phyloP scores from a whole-genome alignment of 2,113 vertebrate genomes.

The Tiliqua scincoides region DNA sequence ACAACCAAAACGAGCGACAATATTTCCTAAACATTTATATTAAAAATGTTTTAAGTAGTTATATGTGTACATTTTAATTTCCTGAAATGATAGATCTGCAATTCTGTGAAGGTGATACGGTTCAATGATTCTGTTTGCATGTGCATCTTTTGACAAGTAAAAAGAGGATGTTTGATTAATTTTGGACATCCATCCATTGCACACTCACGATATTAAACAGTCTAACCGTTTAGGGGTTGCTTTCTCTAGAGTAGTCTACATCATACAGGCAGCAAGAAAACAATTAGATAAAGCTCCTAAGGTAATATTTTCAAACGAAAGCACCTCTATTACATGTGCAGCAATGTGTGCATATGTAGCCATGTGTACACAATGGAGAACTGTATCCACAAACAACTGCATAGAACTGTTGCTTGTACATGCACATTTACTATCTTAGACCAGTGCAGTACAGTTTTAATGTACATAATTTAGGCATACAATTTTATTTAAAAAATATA shows the following conservation, averaged over 20 bases:
- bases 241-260: constrained; percentile 26
- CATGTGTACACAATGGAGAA: constrained; percentile 24
- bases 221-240: neutral
- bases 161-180: constrained; percentile 24
- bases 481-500: constrained; percentile 12
- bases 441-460: constrained; percentile 20
- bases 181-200: constrained; percentile 1
- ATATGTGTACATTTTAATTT: neutral
- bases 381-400: neutral
- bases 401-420: neutral
- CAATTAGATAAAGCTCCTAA: constrained; percentile 14
- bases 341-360: neutral
- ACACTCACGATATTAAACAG: neutral
- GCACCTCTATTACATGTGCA: constrained; percentile 4
- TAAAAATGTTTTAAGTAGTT: too few species aligned
- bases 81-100: neutral
- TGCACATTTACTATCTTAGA: neutral
- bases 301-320: constrained; percentile 8
- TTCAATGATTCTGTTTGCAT: constrained; percentile 28
- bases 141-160: neutral
- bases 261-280: neutral
- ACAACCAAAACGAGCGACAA: neutral
- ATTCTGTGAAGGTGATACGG: too few species aligned
- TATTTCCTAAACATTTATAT: neutral
- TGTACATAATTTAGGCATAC: constrained; percentile 14